Conservation (phyloP, 2,888 invertebrate genomes). For the Erpobdella octoculata region DNA sequence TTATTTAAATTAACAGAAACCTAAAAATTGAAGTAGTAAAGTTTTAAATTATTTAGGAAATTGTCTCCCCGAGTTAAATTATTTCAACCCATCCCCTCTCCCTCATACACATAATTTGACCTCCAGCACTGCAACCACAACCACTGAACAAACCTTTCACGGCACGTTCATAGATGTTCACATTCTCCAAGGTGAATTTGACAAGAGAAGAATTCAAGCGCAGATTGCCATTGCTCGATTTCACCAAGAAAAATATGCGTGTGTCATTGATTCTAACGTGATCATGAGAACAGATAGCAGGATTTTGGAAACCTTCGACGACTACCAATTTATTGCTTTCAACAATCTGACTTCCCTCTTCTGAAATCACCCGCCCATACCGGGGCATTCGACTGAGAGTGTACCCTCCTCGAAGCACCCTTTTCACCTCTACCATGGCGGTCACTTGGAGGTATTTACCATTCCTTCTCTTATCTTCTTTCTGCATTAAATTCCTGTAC, state of each 20-base stretch:
- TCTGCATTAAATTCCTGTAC: neutral
- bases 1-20: no score
- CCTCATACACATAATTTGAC: no score
- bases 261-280: constrained; percentile 46
- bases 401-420: constrained; percentile 48
- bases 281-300: constrained; percentile 44
- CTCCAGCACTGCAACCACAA: no score
- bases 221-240: constrained; percentile 41
- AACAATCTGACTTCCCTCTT: neutral
- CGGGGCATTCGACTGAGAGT: constrained; percentile 37
- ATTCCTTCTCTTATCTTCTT: no score
- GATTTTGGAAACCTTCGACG: constrained; percentile 46
- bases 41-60: no score
- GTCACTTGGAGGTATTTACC: no score
- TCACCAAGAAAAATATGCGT: constrained; percentile 48
- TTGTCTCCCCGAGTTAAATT: no score
- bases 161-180: constrained; percentile 45
- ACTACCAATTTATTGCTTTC: constrained; percentile 36
- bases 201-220: constrained; percentile 50
- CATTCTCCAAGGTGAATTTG: constrained; percentile 46
- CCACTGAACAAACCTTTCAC: no score
- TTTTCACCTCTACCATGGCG: constrained; percentile 47
- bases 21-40: no score
- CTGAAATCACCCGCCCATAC: neutral
- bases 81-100: no score